These are phyloP conservation scores for Polymixis flavicincta DNA, from an alignment of 2,888 invertebrate species.

Conservation along the genomic window DNA sequence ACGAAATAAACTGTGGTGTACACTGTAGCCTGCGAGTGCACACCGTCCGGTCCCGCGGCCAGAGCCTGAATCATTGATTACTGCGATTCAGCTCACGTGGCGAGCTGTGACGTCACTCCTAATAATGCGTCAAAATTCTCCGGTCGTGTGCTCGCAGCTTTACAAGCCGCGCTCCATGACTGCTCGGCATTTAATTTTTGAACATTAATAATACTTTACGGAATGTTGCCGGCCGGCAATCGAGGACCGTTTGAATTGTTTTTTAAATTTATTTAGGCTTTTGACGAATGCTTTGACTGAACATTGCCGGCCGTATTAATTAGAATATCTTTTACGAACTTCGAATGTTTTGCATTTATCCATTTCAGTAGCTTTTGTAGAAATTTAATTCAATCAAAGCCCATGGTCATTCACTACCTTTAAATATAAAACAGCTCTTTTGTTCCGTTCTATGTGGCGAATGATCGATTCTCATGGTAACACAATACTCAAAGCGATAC, in stretches of 20 bases:
- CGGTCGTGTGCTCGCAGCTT: slow-evolving; percentile 20
- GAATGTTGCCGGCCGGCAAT: slow-evolving; percentile 28
- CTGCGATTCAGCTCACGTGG: slow-evolving; percentile 53
- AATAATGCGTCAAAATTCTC: slow-evolving; percentile 48
- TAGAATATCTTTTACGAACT: slow-evolving; percentile 37
- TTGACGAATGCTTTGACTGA: slow-evolving; percentile 26
- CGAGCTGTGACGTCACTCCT: slow-evolving; percentile 53
- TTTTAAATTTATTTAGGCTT: slow-evolving; percentile 24
- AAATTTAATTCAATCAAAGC: slow-evolving; percentile 2
- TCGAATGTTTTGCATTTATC: slow-evolving; percentile 32
- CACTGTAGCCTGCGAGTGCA: slow-evolving; percentile 32
- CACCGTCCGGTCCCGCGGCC: slow-evolving; percentile 28
- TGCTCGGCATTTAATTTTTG: slow-evolving; percentile 37
- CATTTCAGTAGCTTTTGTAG: background rate
- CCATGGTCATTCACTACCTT: no score
- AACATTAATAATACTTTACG: slow-evolving; percentile 45
- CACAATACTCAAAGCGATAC: slow-evolving; percentile 6
- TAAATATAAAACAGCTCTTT: slow-evolving; percentile 8
- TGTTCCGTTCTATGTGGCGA: background rate
- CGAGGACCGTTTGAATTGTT: slow-evolving; percentile 27
- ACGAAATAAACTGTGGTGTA: slow-evolving; percentile 36
- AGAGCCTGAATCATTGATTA: slow-evolving; percentile 64
- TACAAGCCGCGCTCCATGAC: slow-evolving; percentile 31
- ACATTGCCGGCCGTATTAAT: slow-evolving; percentile 42
- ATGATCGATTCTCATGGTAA: slow-evolving; percentile 41